phyloP scores from a whole-genome alignment of 2,113 vertebrate species.

The Poicephalus meyeri region DNA sequence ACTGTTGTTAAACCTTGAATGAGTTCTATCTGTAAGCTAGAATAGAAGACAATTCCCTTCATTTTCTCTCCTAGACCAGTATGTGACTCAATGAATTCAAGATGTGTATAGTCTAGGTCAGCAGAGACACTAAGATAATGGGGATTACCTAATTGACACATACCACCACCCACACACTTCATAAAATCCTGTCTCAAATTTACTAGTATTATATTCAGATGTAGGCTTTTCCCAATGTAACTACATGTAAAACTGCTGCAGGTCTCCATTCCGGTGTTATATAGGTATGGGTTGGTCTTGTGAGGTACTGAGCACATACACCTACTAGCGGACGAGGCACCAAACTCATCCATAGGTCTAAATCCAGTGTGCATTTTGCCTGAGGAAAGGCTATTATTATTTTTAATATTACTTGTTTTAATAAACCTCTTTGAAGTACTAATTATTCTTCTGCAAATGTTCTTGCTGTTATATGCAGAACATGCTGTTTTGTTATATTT shows the following conservation, averaged over 20 bases:
- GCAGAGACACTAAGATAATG: constrained; percentile 5
- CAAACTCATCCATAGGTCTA: background rate
- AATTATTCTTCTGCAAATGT: background rate
- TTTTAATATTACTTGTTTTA: background rate
- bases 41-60: background rate
- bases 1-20: background rate
- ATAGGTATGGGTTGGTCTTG: background rate
- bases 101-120: background rate
- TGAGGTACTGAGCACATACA: background rate
- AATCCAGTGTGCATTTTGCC: background rate
- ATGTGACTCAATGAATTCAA: constrained; percentile 19
- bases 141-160: constrained; percentile 37
- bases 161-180: constrained; percentile 1
- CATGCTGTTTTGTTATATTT: background rate
- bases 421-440: constrained; percentile 18
- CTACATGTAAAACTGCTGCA: background rate
- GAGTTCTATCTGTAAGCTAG: background rate
- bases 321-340: background rate
- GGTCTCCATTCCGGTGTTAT: background rate
- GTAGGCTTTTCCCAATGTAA: background rate
- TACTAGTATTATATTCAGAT: background rate
- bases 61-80: background rate
- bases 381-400: background rate
- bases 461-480: background rate
- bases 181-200: background rate